These are phyloP conservation scores for Nyctibius grandis DNA, from an alignment of 2,797 vertebrate genomes.

Conservation along the genomic window DNA sequence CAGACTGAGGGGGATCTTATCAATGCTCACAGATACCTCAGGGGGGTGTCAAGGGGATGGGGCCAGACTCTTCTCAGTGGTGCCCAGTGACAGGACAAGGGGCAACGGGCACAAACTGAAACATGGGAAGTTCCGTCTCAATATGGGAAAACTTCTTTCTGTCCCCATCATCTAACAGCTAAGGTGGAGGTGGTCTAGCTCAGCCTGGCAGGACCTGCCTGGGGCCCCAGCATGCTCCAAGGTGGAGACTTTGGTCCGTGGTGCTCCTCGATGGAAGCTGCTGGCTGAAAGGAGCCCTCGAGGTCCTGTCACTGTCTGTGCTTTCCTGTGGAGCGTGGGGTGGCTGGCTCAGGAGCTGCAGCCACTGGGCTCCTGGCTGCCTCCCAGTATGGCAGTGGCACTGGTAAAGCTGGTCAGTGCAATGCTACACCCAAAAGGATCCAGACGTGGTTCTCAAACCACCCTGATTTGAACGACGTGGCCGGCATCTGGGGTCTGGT, in stretches of 20 bases:
- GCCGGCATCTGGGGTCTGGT: not conserved
- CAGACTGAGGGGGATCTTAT: too few relatives aligned
- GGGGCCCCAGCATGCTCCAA: too few relatives aligned
- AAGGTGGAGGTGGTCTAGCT: not conserved
- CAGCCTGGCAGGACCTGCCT: not conserved
- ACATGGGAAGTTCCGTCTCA: too few relatives aligned
- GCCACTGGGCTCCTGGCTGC: not conserved
- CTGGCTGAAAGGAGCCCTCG: not conserved
- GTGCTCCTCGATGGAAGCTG: not conserved
- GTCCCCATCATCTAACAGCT: not conserved
- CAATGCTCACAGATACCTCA: too few relatives aligned
- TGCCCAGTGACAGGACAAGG: too few relatives aligned
- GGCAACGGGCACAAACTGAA: too few relatives aligned
- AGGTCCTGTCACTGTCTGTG: not conserved
- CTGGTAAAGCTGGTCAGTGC: not conserved
- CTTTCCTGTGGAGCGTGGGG: too few relatives aligned
- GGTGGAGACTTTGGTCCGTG: rapidly evolving
- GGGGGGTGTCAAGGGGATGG: too few relatives aligned
- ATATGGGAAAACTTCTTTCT: too few relatives aligned
- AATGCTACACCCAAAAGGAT: not conserved
- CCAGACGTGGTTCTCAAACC: not conserved
- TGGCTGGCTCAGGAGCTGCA: not conserved
- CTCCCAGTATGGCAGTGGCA: not conserved
- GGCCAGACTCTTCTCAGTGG: too few relatives aligned
- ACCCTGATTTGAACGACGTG: rapidly evolving